Base-by-base conservation (phyloP, 2,888 invertebrate genomes). In the Coenonympha arcania region DNA sequence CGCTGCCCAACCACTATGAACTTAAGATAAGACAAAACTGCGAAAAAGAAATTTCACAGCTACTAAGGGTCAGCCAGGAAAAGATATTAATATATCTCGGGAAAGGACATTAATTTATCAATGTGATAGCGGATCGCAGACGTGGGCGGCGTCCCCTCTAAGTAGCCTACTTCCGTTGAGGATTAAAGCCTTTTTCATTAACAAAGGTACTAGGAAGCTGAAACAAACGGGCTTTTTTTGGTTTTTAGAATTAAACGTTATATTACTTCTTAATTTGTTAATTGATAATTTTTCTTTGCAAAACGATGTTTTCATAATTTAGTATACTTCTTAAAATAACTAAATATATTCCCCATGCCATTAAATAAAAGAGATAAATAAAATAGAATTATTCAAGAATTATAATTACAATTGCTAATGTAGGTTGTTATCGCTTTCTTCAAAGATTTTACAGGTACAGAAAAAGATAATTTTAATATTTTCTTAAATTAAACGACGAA, bases 101-200 rank as follows among this genome's bases (percentile, higher is more conserved):
- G 20, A n/a, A 31, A 43, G 33, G 43, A 43, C 43, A 22, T 43
- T 43, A 43, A 43, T 43, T 43, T 43, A 43, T 43, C 33, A 43
- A 43, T 22, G 43, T 43, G 43, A 43, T 43, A 43, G 31, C 15
- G 15, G 43, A 43, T 20, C 20, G 22, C 20, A 15, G 28, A 8
- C 16, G 20, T 13, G 20, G 20, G 30, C n/a, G 22, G 31, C 19
- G 9, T 13, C 9, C 6, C 20, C 4, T 43, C 8, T 19, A 42
- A 43, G 43, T 31, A 22, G 20, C 20, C 31, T 20, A 6, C 15
- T 39, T 15, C 22, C 39, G 22, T 24, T 9, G 39, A 15, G 15
- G 13, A 39, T 22, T 39, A 15, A 39, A 22, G 39, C 39, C 24
- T 24, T 15, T 39, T 15, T 39, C 39, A 39, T 39, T 39, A 15